These are phyloP conservation scores for Aegotheles bennettii DNA, from an alignment of 2,113 vertebrate genomes.

Conservation along the genomic window DNA sequence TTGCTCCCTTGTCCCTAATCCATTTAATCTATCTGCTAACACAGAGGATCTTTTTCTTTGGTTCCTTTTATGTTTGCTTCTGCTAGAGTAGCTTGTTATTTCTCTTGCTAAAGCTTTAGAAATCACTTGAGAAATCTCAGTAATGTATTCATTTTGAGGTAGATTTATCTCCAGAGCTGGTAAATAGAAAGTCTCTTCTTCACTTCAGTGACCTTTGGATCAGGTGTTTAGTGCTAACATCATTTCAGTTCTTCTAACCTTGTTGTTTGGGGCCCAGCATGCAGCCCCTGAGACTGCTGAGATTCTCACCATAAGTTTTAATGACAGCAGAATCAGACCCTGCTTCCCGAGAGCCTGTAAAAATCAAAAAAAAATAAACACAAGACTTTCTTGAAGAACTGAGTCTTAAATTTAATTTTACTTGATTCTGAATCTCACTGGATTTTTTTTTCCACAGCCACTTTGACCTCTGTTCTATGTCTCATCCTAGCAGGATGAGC, in stretches of 20 bases:
- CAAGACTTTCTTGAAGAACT: not conserved
- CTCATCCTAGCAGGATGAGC: not conserved
- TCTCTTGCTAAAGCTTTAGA: conserved; percentile 17
- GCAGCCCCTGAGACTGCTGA: not conserved
- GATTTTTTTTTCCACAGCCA: not conserved
- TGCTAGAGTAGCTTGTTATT: not conserved
- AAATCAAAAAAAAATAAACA: not conserved
- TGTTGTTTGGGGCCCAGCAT: not conserved
- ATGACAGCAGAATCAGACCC: not conserved
- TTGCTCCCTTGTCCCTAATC: not conserved
- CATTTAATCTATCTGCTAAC: not conserved
- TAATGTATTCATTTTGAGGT: conserved; percentile 30
- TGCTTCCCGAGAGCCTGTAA: not conserved
- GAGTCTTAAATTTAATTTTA: not conserved
- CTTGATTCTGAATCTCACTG: not conserved
- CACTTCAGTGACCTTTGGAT: conserved; percentile 12
- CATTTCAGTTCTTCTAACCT: conserved; percentile 35
- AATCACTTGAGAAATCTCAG: conserved; percentile 28
- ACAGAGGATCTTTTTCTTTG: conserved; percentile 7
- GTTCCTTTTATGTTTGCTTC: not conserved
- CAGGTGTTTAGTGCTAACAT: not conserved
- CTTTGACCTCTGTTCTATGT: not conserved
- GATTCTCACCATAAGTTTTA: not conserved
- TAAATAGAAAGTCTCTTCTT: conserved; percentile 4
- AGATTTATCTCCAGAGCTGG: not conserved